phyloP scores from a whole-genome alignment of 2,888 invertebrate genomes.

The Tinea semifulvella region DNA sequence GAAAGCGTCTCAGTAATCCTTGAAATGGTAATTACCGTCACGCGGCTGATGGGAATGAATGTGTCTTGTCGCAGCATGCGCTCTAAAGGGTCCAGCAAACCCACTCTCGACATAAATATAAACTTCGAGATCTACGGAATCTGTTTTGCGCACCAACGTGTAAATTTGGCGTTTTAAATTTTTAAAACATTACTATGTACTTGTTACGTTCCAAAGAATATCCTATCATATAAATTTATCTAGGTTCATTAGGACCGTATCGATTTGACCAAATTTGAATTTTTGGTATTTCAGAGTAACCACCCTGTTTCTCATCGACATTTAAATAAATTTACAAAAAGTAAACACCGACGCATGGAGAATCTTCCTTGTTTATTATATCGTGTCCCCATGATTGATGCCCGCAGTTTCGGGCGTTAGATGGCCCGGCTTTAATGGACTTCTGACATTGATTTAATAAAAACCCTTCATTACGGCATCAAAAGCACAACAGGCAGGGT shows the following conservation, averaged over 20 bases:
- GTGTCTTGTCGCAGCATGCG: not conserved
- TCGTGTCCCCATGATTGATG: conserved; percentile 50
- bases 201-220: too few relatives aligned
- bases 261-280: too few relatives aligned
- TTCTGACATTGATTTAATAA: conserved; percentile 65
- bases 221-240: too few relatives aligned
- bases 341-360: conserved; percentile 5
- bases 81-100: not conserved
- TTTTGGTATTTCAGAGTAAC: too few relatives aligned
- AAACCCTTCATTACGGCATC: conserved; percentile 60
- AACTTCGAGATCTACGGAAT: too few relatives aligned
- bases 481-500: conserved; percentile 20
- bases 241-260: too few relatives aligned
- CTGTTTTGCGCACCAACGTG: too few relatives aligned
- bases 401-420: conserved; percentile 30
- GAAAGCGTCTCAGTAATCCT: conserved; percentile 8
- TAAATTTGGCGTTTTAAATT: too few relatives aligned
- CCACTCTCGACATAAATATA: too few relatives aligned
- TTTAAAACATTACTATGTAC: too few relatives aligned
- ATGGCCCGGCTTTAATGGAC: conserved; percentile 49
- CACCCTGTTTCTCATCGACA: not conserved
- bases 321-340: conserved; percentile 13
- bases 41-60: conserved; percentile 16
- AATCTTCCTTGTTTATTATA: conserved; percentile 26
- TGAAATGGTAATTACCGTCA: conserved; percentile 12